Evolutionary conservation across 2,113 vertebrate species (phyloP).

Genomic region (Platichthys stellatus): DNA sequence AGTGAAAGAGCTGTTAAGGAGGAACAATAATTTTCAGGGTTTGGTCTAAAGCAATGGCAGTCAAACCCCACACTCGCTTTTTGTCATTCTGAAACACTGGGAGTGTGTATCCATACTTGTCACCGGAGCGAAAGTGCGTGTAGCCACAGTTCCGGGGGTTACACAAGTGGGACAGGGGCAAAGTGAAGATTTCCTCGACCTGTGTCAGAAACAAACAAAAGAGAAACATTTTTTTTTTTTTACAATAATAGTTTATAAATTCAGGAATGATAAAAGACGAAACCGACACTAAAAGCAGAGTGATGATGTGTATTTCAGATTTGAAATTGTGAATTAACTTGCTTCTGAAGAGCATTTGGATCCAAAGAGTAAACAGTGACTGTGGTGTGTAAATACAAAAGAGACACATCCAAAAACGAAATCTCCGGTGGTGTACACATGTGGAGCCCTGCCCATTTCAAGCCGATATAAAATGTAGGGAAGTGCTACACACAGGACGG

Average conservation of each 20-base stretch:
- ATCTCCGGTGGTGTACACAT: not conserved
- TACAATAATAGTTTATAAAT: too few relatives aligned
- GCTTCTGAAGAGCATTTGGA: too few relatives aligned
- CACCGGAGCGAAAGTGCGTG: conserved; percentile 85
- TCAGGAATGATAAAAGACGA: too few relatives aligned
- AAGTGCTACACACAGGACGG: not conserved
- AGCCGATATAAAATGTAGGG: not conserved
- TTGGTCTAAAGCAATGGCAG: conserved; percentile 85
- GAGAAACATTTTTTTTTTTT: not conserved
- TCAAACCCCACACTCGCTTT: conserved; percentile 92
- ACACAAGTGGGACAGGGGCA: conserved; percentile 87
- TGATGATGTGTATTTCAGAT: too few relatives aligned
- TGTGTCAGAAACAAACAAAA: conserved; percentile 51
- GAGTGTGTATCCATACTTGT: conserved; percentile 85
- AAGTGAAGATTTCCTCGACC: conserved; percentile 91
- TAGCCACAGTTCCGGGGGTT: conserved; percentile 86
- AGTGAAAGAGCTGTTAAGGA: conserved; percentile 3
- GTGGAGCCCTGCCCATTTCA: not conserved
- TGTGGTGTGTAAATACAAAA: too few relatives aligned
- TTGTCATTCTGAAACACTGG: conserved; percentile 89
- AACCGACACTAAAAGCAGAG: too few relatives aligned
- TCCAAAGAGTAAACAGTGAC: too few relatives aligned
- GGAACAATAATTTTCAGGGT: conserved; percentile 82
- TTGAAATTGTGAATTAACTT: too few relatives aligned
- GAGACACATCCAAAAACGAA: too few relatives aligned